Percentiles rank a stretch among this genome's conserved stretches.
phyloP scores from a whole-genome alignment of 2,113 vertebrate species.

The Bos javanicus region DNA sequence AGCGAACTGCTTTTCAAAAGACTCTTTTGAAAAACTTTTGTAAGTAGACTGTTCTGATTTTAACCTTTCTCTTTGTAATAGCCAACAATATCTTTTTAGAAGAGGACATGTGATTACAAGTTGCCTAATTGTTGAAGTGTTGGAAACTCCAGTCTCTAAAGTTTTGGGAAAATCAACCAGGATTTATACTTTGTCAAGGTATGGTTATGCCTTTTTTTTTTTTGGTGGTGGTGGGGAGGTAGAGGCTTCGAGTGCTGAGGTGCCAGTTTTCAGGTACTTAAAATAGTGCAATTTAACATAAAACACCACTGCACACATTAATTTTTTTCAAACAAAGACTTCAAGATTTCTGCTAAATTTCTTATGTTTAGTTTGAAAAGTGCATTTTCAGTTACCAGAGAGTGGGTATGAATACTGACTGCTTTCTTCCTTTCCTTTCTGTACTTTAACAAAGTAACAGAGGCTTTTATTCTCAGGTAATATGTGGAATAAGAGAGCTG shows the following conservation, averaged over 20 bases:
- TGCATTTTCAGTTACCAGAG: neutral
- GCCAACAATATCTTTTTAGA: constrained; percentile 50
- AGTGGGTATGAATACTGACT: neutral
- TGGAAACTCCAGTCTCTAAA: neutral
- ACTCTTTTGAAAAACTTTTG: constrained; percentile 14
- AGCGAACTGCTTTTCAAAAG: neutral
- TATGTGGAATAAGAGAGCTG: neutral
- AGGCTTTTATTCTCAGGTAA: neutral
- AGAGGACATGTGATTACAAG: constrained; percentile 62
- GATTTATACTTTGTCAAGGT: constrained; percentile 24
- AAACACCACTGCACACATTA: neutral
- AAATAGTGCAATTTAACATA: neutral
- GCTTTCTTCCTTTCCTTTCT: neutral
- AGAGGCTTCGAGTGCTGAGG: neutral
- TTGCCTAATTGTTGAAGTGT: constrained; percentile 16
- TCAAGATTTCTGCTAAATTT: neutral
- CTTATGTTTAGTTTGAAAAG: neutral
- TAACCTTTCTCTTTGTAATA: constrained; percentile 37
- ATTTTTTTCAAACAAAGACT: neutral
- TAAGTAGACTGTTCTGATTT: constrained; percentile 41
- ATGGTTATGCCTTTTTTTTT: neutral
- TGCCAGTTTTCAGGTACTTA: neutral
- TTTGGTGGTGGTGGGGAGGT: neutral
- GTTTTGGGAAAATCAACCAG: neutral
- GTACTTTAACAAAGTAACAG: neutral